Percentiles rank a stretch among this genome's conserved stretches.
These are phyloP conservation scores for Germaria angustata DNA, from an alignment of 2,888 invertebrate genomes.

Conservation along the genomic window DNA sequence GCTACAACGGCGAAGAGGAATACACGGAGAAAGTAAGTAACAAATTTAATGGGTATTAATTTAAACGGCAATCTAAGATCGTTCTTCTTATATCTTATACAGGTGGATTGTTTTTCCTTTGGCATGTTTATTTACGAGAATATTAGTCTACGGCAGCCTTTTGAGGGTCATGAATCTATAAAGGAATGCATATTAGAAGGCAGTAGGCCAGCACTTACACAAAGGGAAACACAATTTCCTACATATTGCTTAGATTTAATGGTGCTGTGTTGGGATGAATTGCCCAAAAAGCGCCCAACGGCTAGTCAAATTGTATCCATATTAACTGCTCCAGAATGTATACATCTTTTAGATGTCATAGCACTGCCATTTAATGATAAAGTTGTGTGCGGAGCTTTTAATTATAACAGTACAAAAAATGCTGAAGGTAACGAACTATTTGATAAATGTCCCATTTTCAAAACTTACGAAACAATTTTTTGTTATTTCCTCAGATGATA, in stretches of 20 bases:
- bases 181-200: conserved; percentile 98
- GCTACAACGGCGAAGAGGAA: conserved; percentile 98
- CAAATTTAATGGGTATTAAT: neutral
- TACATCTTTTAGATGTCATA: conserved; percentile 90
- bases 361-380: conserved; percentile 86
- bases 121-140: conserved; percentile 99
- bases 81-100: neutral
- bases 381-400: conserved; percentile 83
- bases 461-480: too few species aligned
- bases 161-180: conserved; percentile 97
- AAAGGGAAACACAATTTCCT: conserved; percentile 90
- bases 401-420: conserved; percentile 60
- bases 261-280: conserved; percentile 97
- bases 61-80: neutral
- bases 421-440: conserved; percentile 78
- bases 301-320: conserved; percentile 97
- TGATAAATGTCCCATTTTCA: neutral
- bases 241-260: conserved; percentile 95
- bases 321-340: conserved; percentile 94
- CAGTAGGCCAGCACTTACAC: conserved; percentile 92
- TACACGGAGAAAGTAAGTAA: conserved; percentile 94
- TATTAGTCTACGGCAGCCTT: conserved; percentile 94
- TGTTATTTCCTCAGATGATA: conserved; percentile 81
- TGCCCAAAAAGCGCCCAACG: conserved; percentile 91
- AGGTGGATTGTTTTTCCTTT: conserved; percentile 99